Conservation (phyloP, 1,140 invertebrate species). For the Drosophila carrolli region DNA sequence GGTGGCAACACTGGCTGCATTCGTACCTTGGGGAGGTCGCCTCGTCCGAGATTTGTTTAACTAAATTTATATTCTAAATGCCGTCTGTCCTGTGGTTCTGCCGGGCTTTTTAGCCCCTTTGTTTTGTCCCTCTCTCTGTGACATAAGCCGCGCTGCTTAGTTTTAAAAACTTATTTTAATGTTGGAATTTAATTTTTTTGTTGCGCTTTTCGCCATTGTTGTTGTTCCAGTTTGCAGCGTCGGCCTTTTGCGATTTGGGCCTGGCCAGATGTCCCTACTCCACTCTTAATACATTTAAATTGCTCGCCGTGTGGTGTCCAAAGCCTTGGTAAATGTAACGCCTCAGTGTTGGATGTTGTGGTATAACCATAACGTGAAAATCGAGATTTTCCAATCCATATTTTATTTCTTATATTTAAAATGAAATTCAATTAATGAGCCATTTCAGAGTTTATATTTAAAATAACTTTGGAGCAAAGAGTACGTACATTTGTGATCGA, state of each 20-base stretch:
- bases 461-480: background rate
- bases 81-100: slow-evolving; percentile 29
- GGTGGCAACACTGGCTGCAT: slow-evolving; percentile 18
- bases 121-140: slow-evolving; percentile 36
- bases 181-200: slow-evolving; percentile 47
- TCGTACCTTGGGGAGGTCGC: slow-evolving; percentile 58
- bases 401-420: too few relatives aligned
- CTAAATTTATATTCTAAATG: slow-evolving; percentile 75
- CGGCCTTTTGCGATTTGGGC: slow-evolving; percentile 61
- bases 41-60: slow-evolving; percentile 68
- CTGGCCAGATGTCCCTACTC: slow-evolving; percentile 31
- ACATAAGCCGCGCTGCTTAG: slow-evolving; percentile 67
- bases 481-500: background rate
- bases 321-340: slow-evolving; percentile 21
- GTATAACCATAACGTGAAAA: background rate
- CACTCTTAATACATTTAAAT: slow-evolving; percentile 71
- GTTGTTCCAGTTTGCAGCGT: slow-evolving; percentile 27
- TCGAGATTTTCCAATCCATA: background rate
- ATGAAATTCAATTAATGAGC: too few relatives aligned
- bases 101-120: slow-evolving; percentile 25
- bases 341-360: background rate
- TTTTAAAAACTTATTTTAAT: slow-evolving; percentile 76
- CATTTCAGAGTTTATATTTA: background rate
- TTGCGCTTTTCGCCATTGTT: slow-evolving; percentile 9
- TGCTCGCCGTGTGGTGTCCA: slow-evolving; percentile 29